Evolutionary conservation across 2,888 invertebrate species (phyloP).

Genomic region (Yponomeuta sedellus): DNA sequence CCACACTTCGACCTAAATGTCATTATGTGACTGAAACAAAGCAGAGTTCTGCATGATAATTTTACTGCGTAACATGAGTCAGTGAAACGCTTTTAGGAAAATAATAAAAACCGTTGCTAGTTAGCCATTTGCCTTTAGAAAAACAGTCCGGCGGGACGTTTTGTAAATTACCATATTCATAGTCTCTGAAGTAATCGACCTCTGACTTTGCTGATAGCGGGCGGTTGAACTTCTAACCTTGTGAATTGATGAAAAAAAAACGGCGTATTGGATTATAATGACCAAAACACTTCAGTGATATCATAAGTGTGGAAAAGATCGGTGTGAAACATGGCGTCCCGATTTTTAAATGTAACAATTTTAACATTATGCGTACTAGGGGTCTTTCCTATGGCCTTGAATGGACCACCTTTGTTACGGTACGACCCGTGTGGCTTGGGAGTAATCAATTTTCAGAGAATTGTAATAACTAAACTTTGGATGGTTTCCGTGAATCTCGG

Average conservation of each 20-base stretch:
- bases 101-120: background rate
- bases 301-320: background rate
- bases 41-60: background rate
- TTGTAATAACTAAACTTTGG: slow-evolving; percentile 42
- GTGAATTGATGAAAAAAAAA: background rate
- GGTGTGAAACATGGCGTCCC: background rate
- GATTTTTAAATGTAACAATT: slow-evolving; percentile 8
- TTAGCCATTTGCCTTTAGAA: background rate
- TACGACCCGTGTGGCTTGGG: slow-evolving; percentile 63
- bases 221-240: background rate
- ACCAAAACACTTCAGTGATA: background rate
- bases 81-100: background rate
- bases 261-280: background rate
- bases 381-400: slow-evolving; percentile 44
- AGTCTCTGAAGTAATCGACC: background rate
- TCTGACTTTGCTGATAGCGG: background rate
- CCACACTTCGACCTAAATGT: background rate
- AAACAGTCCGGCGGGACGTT: background rate
- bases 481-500: slow-evolving; percentile 45
- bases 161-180: background rate
- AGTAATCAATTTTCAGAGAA: slow-evolving; percentile 52
- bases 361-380: slow-evolving; percentile 26
- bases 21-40: background rate
- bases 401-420: slow-evolving; percentile 47
- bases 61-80: background rate